Base-by-base conservation (phyloP, 1,140 invertebrate species). In the Batillaria attramentaria region DNA sequence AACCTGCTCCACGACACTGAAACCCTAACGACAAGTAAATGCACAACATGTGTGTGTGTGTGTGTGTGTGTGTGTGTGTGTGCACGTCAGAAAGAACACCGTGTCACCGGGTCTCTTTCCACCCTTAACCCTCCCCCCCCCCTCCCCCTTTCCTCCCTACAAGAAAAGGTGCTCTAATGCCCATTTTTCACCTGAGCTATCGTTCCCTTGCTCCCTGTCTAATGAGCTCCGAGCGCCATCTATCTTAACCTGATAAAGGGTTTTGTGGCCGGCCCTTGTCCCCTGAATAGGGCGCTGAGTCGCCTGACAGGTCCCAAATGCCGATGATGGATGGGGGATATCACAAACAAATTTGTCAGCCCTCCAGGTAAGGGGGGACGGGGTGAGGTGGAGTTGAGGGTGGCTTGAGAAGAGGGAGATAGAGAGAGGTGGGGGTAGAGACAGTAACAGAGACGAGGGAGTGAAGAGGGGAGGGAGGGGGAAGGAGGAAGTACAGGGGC, bases 301-400 rank as follows among this genome's bases (percentile, higher is more conserved):
- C 8, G 6, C 57, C 57, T 60, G 57, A 60, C 57, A 60, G 57
- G 20, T 28, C 57, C 57, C 57, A 60, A 60, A 60, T 28, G 31
- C 57, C 8, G 57, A 28, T 60, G 57, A 60, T 60, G 57, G 57
- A 60, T 60, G 57, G 57, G 20, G 57, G 57, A 60, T 60, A 60
- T 60, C 24, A 28, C 57, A 60, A 60, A 60, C 57, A 60, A 60
- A 60, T 60, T 60, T 60, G 57, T 60, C 57, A 60, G 31, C 57
- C 57, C 57, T 28, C 10, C 46, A 13, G 46, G 46, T 13, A 28
- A 62, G 8, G n/a, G 57, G 57, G 57, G 57, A 28, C 18, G 57
- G 57, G 57, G 57, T 18, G 57, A 28, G 57, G 57, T 18, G 57
- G 57, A 8, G 28, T 28, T n/a, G 57, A 28, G 57, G 57, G 8